Evolutionary conservation across 2,797 vertebrate genomes (phyloP).

Genomic region (Gobio occitaniae): DNA sequence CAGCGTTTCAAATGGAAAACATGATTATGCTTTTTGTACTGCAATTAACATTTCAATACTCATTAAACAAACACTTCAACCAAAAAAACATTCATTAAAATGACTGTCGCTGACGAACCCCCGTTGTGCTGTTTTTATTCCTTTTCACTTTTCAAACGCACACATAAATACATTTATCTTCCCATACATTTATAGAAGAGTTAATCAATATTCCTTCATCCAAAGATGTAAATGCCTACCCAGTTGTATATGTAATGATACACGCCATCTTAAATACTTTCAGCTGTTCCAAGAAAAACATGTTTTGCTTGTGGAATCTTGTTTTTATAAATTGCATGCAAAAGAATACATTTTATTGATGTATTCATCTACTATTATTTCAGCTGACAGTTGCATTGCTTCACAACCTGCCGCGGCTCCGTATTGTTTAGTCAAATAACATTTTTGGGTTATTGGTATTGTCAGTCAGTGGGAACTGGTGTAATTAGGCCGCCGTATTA

Average conservation of each 20-base stretch:
- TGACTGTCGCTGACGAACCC: slow-evolving; percentile 6
- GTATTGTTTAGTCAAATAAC: slow-evolving; percentile 53
- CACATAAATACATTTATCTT: slow-evolving; percentile 8
- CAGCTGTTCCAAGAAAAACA: not conserved
- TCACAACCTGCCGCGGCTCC: not conserved
- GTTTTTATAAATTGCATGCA: not conserved
- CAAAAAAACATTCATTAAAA: slow-evolving; percentile 35
- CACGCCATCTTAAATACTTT: not conserved
- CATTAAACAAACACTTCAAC: slow-evolving; percentile 46
- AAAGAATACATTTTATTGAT: not conserved
- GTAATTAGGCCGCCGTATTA: slow-evolving; percentile 68
- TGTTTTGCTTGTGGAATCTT: not conserved
- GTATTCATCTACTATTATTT: not conserved
- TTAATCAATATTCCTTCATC: not conserved
- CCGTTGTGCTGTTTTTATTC: not conserved
- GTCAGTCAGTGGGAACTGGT: slow-evolving; percentile 54
- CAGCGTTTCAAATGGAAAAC: slow-evolving; percentile 16
- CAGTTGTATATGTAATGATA: not conserved
- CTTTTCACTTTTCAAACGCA: not conserved
- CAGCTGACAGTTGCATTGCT: not conserved
- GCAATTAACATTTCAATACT: slow-evolving; percentile 47
- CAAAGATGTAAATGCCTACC: not conserved
- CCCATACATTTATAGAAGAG: not conserved
- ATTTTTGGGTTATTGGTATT: slow-evolving; percentile 56
- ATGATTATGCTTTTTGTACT: slow-evolving; percentile 37